Base-by-base conservation (phyloP, 2,797 vertebrate species). In the Typhlichthys subterraneus region DNA sequence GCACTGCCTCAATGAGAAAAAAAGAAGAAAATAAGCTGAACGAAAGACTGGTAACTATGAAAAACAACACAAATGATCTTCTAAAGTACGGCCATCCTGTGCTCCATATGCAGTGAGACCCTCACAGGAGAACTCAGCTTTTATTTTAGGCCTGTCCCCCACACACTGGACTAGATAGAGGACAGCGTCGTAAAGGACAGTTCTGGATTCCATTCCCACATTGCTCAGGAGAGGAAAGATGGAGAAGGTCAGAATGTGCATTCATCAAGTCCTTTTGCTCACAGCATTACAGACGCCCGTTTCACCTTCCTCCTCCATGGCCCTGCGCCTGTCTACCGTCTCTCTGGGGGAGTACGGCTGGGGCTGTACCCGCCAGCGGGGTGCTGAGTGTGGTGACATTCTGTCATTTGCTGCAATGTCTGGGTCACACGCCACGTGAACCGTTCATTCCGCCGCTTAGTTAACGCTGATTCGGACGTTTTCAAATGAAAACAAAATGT, bases 181-280 rank as follows among this genome's bases (percentile, higher is more conserved):
- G 48, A 48, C 57, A 53, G 61, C 15, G 8, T 29, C 6, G 51
- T 7, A 9, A 48, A 8, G 53, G 59, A 56, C 42, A 9, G 13
- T 31, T 45, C 65, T 57, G 75, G 74, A 83, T 74, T 59, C 70
- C 85, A 83, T 82, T 77, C 76, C 77, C 85, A 57, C 64, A 51
- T 33, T 69, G 69, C 65, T 61, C 49, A 0, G 66, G 58, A 55
- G 64, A 70, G 60, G 74, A 79, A 75, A 74, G 62, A 81, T 53
- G 64, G 74, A 68, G 81, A 88, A 85, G 80, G 83, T 91, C 85
- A 88, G 59, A 58, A 71, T 13, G 57, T 0, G 67, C 70, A 76
- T 86, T 81, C 72, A 77, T 88, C 79, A 5, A 57, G 69, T 59
- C 82, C 77, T 73, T 23, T 50, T 60, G 53, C 81, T 78, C 15